Base-by-base conservation (phyloP, 2,888 invertebrate genomes). In the Orthosia gothica region DNA sequence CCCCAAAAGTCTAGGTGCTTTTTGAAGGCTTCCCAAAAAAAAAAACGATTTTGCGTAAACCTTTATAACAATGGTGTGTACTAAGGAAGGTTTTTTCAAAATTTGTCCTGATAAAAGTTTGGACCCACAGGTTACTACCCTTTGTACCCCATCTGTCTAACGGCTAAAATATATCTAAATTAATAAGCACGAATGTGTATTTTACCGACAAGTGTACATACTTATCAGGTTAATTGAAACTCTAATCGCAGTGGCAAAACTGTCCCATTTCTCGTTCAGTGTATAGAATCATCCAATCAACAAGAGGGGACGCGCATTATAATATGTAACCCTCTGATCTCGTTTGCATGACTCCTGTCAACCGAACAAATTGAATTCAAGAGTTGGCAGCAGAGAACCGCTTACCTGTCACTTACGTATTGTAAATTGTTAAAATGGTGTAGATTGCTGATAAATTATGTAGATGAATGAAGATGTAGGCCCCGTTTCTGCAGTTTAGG, bases 301-400 rank as follows among this genome's bases (percentile, higher is more conserved):
- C 54, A 62, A 47, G 45, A 32, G 65, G 67, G 71, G 57, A 32
- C 9, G 26, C 32, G 11, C 15, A 20, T 18, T 54, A 68, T 68
- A 68, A 76, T 64, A 23, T 47, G 26, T 23, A 23, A 13, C 45
- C n/a, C 66, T 54, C 49, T 20, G 16, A 20, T 66, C 54, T 62
- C 45, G 26, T 64, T 61, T 68, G 67, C 70, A 67, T 70, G 55
- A 45, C 40, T 55, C 45, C 63, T 54, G 49, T 77, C 67, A 71
- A 59, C 64, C 49, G 61, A 57, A 45, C 52, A 71, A 76, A 82
- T 76, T 65, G 49, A 70, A 80, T 71, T 71, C 82, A 65, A 64
- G 40, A 82, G 47, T 71, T 64, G 12, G 15, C 40, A n/a, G 58
- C 40, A 47, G 52, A 45, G 49, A 20, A 63, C 3, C 23, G 26